These are phyloP conservation scores for Leucoptera coffeella DNA, from an alignment of 2,888 invertebrate species.

Conservation along the genomic window DNA sequence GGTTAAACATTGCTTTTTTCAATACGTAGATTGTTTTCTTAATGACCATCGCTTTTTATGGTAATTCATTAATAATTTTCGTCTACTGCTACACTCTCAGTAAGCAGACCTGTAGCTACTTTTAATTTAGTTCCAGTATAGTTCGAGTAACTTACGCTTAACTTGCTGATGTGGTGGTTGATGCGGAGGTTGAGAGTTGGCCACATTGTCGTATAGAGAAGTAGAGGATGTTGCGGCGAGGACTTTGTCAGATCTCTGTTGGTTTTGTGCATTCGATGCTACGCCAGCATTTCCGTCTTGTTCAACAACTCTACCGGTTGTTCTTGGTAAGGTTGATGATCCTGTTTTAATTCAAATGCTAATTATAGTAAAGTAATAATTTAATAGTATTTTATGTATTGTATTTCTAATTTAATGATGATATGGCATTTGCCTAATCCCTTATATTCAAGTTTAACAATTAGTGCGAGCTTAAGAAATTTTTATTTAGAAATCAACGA, in stretches of 20 bases:
- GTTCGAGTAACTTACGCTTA: slow-evolving; percentile 27
- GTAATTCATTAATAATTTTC: too few species aligned
- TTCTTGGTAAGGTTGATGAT: slow-evolving; percentile 79
- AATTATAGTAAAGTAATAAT: background rate
- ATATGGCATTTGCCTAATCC: too few species aligned
- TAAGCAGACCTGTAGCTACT: too few species aligned
- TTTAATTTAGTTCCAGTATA: too few species aligned
- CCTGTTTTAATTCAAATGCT: slow-evolving; percentile 33
- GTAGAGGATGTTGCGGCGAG: slow-evolving; percentile 83
- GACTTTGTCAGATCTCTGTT: slow-evolving; percentile 61
- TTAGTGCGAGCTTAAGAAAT: too few species aligned
- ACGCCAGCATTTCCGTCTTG: slow-evolving; percentile 54
- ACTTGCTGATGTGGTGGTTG: slow-evolving; percentile 45
- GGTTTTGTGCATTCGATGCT: slow-evolving; percentile 55
- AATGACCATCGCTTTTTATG: too few species aligned
- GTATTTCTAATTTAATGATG: slow-evolving; percentile 5
- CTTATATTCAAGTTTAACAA: too few species aligned
- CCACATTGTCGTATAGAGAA: slow-evolving; percentile 81
- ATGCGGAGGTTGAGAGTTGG: slow-evolving; percentile 37
- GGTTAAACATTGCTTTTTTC: too few species aligned
- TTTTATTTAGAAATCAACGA: too few species aligned
- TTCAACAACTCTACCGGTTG: slow-evolving; percentile 64
- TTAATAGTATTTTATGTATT: background rate
- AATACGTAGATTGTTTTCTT: too few species aligned
- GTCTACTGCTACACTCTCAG: too few species aligned